These are phyloP conservation scores for Agrotis ipsilon DNA, from an alignment of 2,888 invertebrate species.

Conservation along the genomic window DNA sequence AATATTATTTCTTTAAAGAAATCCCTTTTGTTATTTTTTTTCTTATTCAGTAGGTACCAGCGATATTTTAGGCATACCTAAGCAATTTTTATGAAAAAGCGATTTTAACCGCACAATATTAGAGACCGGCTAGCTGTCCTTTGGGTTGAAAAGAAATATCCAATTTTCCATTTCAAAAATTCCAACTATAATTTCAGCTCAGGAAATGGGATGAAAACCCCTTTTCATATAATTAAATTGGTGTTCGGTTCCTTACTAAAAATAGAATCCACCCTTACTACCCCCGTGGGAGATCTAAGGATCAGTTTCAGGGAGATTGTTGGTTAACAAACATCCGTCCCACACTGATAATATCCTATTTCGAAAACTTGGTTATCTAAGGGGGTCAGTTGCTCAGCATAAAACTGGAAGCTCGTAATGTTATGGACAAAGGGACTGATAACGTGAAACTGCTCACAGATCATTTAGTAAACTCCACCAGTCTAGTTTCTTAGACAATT, in stretches of 20 bases:
- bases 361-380: slow-evolving; percentile 48
- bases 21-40: too few relatives aligned
- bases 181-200: slow-evolving; percentile 1
- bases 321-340: slow-evolving; percentile 47
- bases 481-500: neutral
- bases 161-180: neutral
- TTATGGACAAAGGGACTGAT: slow-evolving; percentile 12
- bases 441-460: slow-evolving; percentile 1
- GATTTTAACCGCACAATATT: neutral
- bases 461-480: neutral
- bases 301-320: slow-evolving; percentile 49
- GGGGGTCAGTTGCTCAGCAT: slow-evolving; percentile 20
- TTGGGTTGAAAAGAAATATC: neutral
- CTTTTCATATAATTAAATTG: slow-evolving; percentile 38
- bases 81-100: neutral
- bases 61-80: too few relatives aligned
- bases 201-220: slow-evolving; percentile 26
- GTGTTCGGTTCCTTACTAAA: slow-evolving; percentile 36
- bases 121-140: too few relatives aligned
- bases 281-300: slow-evolving; percentile 36
- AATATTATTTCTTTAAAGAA: neutral
- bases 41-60: too few relatives aligned
- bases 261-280: slow-evolving; percentile 38
- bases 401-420: slow-evolving; percentile 11
- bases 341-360: slow-evolving; percentile 52